Evolutionary conservation across 2,888 invertebrate species (phyloP), one percentile per base, ranked within the genome.

Genomic region (Lasioglossum malachurum): DNA sequence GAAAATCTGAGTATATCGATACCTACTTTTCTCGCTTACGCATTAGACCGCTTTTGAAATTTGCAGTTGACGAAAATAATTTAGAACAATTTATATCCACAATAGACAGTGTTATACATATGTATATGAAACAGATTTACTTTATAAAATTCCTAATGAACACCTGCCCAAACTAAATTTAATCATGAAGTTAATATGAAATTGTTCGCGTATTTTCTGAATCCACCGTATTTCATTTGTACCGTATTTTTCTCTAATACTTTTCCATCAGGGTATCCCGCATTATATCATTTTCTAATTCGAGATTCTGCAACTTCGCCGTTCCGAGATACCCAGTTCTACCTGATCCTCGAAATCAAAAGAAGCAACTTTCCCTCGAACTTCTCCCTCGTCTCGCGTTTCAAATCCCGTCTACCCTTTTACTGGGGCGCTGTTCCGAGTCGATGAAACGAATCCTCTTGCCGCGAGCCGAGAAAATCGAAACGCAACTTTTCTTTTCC

Each of bases 401-500:
- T 49, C 49, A 74, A 74, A 74, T 74, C 74, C 49, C 49, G 23
- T 74, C 49, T 49, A 35, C 49, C 49, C 49, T 35, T 49, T 74
- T 49, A 64, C 31, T 7, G 23, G 4, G 16, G 3, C 23, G 23
- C 53, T 53, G 53, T 53, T 53, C 53, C 53, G 57, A 57, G 57
- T 46, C 73, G 19, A 46, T 19, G 38, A 38, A 71, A 71, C 71
- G 71, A 38, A 38, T 67, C 44, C 44, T 8, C n/a, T 44, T 44
- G 19, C 73, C 27, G 8, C 46, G 19, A 31, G 19, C 23, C 74
- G 49, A 16, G 23, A 74, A 49, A 49, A 74, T 74, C 74, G 49
- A 49, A 74, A 74, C 23, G 23, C 74, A 49, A 74, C 49, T 74
- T 74, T 74, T 35, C 74, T 71, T 71, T 69, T 16, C 46, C 46